These are phyloP conservation scores for Ips nitidus DNA, from an alignment of 1,140 invertebrate genomes.

Conservation along the genomic window DNA sequence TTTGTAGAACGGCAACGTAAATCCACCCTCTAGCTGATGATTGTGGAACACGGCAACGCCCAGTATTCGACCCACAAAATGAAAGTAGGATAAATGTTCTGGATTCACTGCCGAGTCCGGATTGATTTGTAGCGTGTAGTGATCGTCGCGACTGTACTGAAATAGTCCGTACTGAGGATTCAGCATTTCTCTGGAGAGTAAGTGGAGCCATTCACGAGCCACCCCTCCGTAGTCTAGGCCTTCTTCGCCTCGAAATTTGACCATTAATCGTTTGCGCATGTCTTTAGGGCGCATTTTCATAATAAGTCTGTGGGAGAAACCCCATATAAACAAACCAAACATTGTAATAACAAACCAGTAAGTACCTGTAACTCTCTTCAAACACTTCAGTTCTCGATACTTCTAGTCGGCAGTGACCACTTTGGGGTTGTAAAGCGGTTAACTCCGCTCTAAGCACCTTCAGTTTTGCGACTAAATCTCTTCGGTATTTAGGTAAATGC, in stretches of 20 bases:
- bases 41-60: conserved; percentile 97
- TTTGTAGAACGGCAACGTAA: conserved; percentile 97
- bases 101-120: conserved; percentile 84
- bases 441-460: conserved; percentile 85
- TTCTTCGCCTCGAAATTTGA: conserved; percentile 95
- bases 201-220: conserved; percentile 94
- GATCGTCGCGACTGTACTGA: conserved; percentile 94
- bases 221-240: conserved; percentile 96
- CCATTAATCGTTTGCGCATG: conserved; percentile 93
- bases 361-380: conserved; percentile 65
- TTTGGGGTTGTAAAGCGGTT: conserved; percentile 87
- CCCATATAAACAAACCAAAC: background rate
- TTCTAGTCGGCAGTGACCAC: conserved; percentile 92
- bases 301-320: conserved; percentile 65
- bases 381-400: conserved; percentile 73
- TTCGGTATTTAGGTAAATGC: conserved; percentile 86
- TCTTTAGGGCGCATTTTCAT: conserved; percentile 98
- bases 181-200: conserved; percentile 93
- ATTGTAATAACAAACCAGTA: background rate
- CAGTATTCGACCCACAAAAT: conserved; percentile 94
- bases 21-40: conserved; percentile 94
- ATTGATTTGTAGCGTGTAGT: conserved; percentile 96
- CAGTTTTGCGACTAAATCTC: conserved; percentile 94
- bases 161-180: conserved; percentile 97
- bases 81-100: conserved; percentile 96